Percentiles rank a stretch among this genome's conserved stretches.
Evolutionary conservation across 2,113 vertebrate species (phyloP).

Genomic region (Numenius arquata): DNA sequence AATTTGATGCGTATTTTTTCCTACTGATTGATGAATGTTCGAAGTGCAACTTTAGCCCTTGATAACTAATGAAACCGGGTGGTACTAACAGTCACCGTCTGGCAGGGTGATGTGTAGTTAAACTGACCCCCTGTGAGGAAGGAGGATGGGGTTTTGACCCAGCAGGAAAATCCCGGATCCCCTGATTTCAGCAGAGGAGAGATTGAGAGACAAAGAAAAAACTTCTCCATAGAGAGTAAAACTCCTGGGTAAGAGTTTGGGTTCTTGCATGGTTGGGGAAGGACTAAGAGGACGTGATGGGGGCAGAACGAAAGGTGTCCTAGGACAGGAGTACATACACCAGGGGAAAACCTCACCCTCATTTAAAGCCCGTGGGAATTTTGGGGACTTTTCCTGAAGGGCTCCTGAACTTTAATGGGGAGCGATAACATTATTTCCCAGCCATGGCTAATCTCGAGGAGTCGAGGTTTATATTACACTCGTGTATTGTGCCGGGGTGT

Average conservation of each 20-base stretch:
- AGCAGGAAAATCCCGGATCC: conserved; percentile 37
- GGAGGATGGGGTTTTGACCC: conserved; percentile 48
- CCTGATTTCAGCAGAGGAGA: not conserved
- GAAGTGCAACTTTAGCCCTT: conserved; percentile 70
- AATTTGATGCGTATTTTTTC: conserved; percentile 74
- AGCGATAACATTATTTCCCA: conserved; percentile 62
- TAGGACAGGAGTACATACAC: not conserved
- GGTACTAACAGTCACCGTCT: conserved; percentile 41
- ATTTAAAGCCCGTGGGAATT: not conserved
- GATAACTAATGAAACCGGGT: conserved; percentile 64
- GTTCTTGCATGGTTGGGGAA: not conserved
- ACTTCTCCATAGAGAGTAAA: not conserved
- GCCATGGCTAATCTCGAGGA: conserved; percentile 47
- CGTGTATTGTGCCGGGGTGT: not conserved
- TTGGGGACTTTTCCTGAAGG: conserved; percentile 45
- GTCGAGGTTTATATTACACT: conserved; percentile 22
- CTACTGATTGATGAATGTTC: conserved; percentile 70
- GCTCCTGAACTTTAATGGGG: conserved; percentile 6
- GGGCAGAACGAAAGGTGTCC: not conserved
- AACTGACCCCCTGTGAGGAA: conserved; percentile 34
- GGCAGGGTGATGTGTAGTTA: conserved; percentile 23
- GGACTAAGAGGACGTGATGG: not conserved
- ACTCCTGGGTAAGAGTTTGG: not conserved
- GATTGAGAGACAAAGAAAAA: not conserved
- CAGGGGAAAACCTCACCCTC: not conserved